Evolutionary conservation across 2,888 invertebrate genomes (phyloP), one percentile per base, ranked within the genome.

Genomic region (Lamellibrachia satsuma): DNA sequence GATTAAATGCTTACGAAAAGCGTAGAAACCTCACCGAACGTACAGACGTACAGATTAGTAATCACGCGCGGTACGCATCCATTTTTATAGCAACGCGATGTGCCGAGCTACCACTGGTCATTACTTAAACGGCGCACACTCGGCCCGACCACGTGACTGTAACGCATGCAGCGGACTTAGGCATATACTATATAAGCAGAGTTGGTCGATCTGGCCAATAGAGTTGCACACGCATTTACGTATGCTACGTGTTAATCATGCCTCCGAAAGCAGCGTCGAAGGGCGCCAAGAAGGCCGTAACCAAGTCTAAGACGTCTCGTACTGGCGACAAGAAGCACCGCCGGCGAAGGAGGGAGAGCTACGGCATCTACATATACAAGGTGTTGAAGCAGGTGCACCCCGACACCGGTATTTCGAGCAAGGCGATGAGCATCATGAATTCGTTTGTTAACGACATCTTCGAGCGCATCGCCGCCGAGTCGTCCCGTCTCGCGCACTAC

Each of bases 401-500:
- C 6, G 95, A 95, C 93, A 95, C 95, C 60, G 96, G 95, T 52
- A 94, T 96, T 91, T 95, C 94, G 90, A 94, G 94, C 94, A 95
- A 95, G 94, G 94, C 94, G 57, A 94, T 94, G 94, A 92, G 92
- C 91, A 94, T 94, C 93, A 94, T 94, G 94, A 94, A 94, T 93
- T 92, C 92, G 90, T 96, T 96, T 92, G 95, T 96, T 90, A 96
- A 96, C 92, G 96, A 96, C 93, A 95, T 96, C 92, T 96, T 96
- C 93, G 96, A 96, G 93, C 93, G 95, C 91, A 90, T 92, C 91
- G 95, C 96, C 55, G 94, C 95, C 27, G 96, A 95, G 93, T 94
- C 96, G 52, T 94, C 94, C 75, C 93, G 95, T 39, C 94, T 96
- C 11, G 95, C 95, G n/a, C 94, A 95, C 93, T 93, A 95, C 94